Conservation (phyloP, 2,113 vertebrate genomes). For the Pollimyrus isidori region DNA sequence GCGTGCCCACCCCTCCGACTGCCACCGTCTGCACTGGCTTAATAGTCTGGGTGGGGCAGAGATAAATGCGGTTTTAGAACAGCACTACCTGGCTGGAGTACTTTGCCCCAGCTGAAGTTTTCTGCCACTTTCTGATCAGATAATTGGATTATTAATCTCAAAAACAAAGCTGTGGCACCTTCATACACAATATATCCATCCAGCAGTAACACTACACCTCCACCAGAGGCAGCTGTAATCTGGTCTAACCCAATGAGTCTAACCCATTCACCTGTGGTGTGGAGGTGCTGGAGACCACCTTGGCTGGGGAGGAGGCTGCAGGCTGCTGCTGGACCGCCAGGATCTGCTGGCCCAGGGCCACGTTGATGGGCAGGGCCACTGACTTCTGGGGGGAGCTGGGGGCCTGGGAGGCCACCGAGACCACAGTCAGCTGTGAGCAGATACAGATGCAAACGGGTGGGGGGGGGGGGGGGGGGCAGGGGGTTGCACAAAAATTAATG, state of each 20-base stretch:
- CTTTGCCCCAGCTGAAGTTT: not conserved
- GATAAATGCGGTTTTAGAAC: not conserved
- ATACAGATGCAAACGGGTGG: not conserved
- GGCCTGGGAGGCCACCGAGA: slow-evolving; percentile 75
- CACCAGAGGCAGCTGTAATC: too few species aligned
- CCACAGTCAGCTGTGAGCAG: slow-evolving; percentile 70
- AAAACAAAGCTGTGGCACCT: not conserved
- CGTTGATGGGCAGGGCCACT: slow-evolving; percentile 69
- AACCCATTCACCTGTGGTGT: slow-evolving; percentile 58
- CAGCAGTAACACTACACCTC: not conserved
- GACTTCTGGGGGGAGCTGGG: slow-evolving; percentile 76
- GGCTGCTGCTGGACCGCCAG: slow-evolving; percentile 78
- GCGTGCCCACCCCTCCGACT: slow-evolving; percentile 74
- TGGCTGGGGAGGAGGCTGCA: slow-evolving; percentile 70
- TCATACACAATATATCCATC: not conserved
- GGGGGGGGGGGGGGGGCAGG: too few species aligned
- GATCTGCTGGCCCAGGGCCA: slow-evolving; percentile 82
- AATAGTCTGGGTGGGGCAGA: slow-evolving; percentile 61
- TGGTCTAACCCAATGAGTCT: not conserved
- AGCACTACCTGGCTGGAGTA: not conserved
- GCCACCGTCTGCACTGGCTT: slow-evolving; percentile 85
- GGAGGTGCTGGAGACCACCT: slow-evolving; percentile 64
- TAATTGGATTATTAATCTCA: not conserved
- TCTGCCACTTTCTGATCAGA: not conserved
- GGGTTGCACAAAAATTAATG: too few species aligned